Base-by-base conservation (phyloP, 2,113 vertebrate species). In the Hypocryptadius cinnamomeus region DNA sequence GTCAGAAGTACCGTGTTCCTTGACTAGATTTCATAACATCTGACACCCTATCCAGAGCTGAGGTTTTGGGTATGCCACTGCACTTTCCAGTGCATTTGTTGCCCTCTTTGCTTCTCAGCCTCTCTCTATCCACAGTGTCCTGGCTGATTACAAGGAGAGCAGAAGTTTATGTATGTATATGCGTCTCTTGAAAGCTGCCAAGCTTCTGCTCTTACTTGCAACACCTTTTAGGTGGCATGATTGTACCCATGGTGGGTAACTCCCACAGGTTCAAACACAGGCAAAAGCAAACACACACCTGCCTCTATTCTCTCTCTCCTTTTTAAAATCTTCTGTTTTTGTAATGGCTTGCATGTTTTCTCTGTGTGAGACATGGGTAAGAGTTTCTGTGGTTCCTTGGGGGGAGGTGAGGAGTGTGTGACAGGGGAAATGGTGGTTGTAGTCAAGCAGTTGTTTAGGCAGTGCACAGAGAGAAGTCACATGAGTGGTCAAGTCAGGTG, bases 301-400 rank as follows among this genome's bases (percentile, higher is more conserved):
- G 15, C 30, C 8, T 39, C 5, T 60, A 8, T 22, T 12, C 4
- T 72, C 2, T 39, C 3, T 59, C 27, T 10, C 4, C 17, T 14
- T 6, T 35, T 47, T 35, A 40, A 6, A 11, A n/a, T 39, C 12
- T n/a, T n/a, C 33, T 51, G 60, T 71, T 70, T 85, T 64, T 39
- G 6, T 73, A 61, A 76, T 82, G 25, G 16, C 84, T 73, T 87
- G 15, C 53, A 50, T 80, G 51, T 89, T 88, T 90, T 85, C 56
- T 92, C 24, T 30, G 11, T 72, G 15, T 59, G 59, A 88, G 56
- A 23, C 5, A 27, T 27, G 60, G 28, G 48, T 84, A 83, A 44
- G 53, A 74, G 37, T 61, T 91, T 92, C 91, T 91, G 87, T 91
- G 82, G 78, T 79, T 96, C 61, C n/a, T n/a, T 24, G 18, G 45